These are phyloP conservation scores for Adelphocoris suturalis DNA, from an alignment of 2,888 invertebrate species.

Conservation along the genomic window DNA sequence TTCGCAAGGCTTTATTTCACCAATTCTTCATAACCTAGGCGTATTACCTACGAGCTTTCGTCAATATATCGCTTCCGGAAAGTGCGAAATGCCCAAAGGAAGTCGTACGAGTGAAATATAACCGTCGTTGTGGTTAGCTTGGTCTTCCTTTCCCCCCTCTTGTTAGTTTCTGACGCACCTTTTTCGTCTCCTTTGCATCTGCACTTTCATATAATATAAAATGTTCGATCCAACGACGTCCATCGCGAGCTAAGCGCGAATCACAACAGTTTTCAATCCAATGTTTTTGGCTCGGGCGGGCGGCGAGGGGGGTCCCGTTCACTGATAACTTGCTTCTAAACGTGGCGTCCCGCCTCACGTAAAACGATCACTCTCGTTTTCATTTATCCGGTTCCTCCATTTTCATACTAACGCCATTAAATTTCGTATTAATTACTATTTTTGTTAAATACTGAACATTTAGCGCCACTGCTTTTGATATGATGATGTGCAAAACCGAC, in stretches of 20 bases:
- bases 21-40: neutral
- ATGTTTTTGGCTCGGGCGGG: conserved; percentile 52
- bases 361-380: conserved; percentile 64
- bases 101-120: conserved; percentile 33
- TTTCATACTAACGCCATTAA: neutral
- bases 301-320: conserved; percentile 53
- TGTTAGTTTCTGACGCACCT: conserved; percentile 57
- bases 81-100: neutral
- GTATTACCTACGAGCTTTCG: neutral
- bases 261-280: conserved; percentile 39
- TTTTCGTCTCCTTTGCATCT: conserved; percentile 40
- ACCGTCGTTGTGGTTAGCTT: conserved; percentile 67
- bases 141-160: conserved; percentile 56
- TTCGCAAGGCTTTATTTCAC: neutral
- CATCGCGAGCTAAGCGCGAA: neutral
- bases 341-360: conserved; percentile 70
- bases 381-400: neutral
- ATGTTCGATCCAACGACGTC: neutral
- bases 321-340: conserved; percentile 67
- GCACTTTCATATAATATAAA: neutral
- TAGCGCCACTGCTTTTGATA: too few species aligned
- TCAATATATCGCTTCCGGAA: neutral
- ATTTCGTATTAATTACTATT: too few species aligned
- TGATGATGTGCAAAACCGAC: too few species aligned
- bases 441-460: too few species aligned